Evolutionary conservation across 1,140 invertebrate species (phyloP), one percentile per base, ranked within the genome.

Genomic region (Megathymus violae): DNA sequence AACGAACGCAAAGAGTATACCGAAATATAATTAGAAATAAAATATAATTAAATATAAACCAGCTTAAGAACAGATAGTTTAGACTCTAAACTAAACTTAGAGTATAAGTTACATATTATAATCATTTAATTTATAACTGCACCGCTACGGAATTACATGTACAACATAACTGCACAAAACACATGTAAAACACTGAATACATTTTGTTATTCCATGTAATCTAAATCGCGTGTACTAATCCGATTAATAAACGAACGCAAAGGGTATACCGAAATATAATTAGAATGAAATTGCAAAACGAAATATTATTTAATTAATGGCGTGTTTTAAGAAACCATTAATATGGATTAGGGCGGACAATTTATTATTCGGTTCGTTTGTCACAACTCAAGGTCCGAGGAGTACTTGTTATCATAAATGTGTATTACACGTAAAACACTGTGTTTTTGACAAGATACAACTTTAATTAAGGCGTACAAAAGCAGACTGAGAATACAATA

Each of bases 311-410:
- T 52, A 59, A 59, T 60, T 54, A 67, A 54, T 51, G 50, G 66
- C 31, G 47, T 52, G 62, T 71, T 69, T 68, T 63, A 72, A 70
- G 67, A 69, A 67, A 60, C 41, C 71, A 74, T 79, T 76, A 76
- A 79, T 79, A 79, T 79, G 69, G 56, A 79, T 73, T 74, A 79
- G 64, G 51, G 40, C 27, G 46, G 58, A 46, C 64, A 69, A 68
- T 74, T 74, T 66, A 64, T 67, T 52, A 52, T 43, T 52, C 40
- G 47, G 47, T 51, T 52, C 62, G 65, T 68, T 63, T 52, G 64
- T 64, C 66, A 71, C 64, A 69, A 52, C 38, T 52, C 15, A 40
- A 48, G 17, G 50, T 52, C 36, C 50, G 31, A 52, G 48, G 34
- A 6, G 15, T 51, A 50, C 27, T 34, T 34, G 15, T 50, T 31